Conservation (phyloP, 2,797 vertebrate genomes). For the Lycodopsis pacificus region DNA sequence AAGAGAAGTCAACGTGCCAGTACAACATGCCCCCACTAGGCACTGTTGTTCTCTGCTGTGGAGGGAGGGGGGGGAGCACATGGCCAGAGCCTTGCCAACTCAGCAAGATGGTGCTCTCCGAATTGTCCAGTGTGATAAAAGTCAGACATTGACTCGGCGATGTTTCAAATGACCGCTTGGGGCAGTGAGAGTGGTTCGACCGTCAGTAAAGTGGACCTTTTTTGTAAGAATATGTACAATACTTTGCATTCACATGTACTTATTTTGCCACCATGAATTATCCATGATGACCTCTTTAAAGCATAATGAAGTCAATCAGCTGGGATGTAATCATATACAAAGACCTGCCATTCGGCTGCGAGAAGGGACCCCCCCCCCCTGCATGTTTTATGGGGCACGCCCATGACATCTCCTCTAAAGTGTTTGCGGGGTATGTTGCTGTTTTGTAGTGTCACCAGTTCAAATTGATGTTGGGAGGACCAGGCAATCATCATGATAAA, state of each 20-base stretch:
- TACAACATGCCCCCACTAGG: slow-evolving; percentile 60
- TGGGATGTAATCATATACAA: slow-evolving; percentile 59
- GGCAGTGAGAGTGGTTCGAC: slow-evolving; percentile 77
- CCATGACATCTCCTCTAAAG: slow-evolving; percentile 10
- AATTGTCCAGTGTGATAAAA: slow-evolving; percentile 62
- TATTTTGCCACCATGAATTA: slow-evolving; percentile 38
- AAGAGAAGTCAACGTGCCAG: slow-evolving; percentile 65
- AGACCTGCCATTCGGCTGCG: slow-evolving; percentile 38
- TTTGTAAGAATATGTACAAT: slow-evolving; percentile 75
- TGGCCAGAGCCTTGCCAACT: slow-evolving; percentile 37
- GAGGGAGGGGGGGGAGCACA: slow-evolving; percentile 45
- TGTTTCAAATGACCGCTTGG: slow-evolving; percentile 62
- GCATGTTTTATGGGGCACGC: slow-evolving; percentile 17
- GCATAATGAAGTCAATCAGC: slow-evolving; percentile 55
- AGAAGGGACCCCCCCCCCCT: slow-evolving; percentile 21
- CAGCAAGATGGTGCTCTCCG: slow-evolving; percentile 46
- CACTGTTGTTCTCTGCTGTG: slow-evolving; percentile 56
- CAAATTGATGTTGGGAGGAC: slow-evolving; percentile 11
- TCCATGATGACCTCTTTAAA: slow-evolving; percentile 60
- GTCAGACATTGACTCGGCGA: slow-evolving; percentile 61
- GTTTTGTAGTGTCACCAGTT: slow-evolving; percentile 6
- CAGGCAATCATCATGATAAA: slow-evolving; percentile 14
- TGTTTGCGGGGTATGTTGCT: slow-evolving; percentile 2
- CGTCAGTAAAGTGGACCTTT: slow-evolving; percentile 60
- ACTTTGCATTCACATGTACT: slow-evolving; percentile 62